Base-by-base conservation (phyloP, 2,888 invertebrate genomes). In the Melikaiella ostensackeni region DNA sequence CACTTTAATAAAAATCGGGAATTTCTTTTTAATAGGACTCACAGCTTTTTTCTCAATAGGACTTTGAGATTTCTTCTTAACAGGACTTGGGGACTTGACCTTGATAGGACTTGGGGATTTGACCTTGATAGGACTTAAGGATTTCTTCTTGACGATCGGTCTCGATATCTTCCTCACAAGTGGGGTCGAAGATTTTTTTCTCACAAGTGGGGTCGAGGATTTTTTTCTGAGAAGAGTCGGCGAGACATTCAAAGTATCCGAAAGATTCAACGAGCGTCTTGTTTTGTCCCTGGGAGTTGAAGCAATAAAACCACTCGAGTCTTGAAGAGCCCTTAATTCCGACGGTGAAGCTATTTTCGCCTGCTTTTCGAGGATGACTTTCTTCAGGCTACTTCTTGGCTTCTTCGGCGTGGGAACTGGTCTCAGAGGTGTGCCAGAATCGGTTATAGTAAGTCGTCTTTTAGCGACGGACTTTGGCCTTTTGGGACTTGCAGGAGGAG, bases 381-480 rank as follows among this genome's bases (percentile, higher is more conserved):
- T 57, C 27, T 76, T 81, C 0, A 35, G 33, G 0, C 50, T 50
- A 35, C 42, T 76, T 2, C 30, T 21, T 4, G 50, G 64, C 6
- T 38, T 64, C 24, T 42, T 73, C 2, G 80, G 79, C 57, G 73
- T 77, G 1, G 62, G 30, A 38, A 73, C 46, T 0, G 81, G 73
- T 35, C 83, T 76, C 11, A 83, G 62, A 1, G 83, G 82, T 6
- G 82, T 84, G 1, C 76, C 82, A 7, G 76, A 75, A 42, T 35
- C 21, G 8, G 77, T 81, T 6, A 82, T 57, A 3, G 82, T 75
- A 11, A 66, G 63, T 4, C 80, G 79, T 73, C 82, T 85, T 33
- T 81, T 81, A 2, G 27, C 74, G 7, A 73, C 46, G 21, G 82
- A 79, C 66, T 81, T 84, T 11, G 73, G 46, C 38, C 82, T 74